Base-by-base conservation (phyloP, 2,797 vertebrate genomes). In the Catharus ustulatus region DNA sequence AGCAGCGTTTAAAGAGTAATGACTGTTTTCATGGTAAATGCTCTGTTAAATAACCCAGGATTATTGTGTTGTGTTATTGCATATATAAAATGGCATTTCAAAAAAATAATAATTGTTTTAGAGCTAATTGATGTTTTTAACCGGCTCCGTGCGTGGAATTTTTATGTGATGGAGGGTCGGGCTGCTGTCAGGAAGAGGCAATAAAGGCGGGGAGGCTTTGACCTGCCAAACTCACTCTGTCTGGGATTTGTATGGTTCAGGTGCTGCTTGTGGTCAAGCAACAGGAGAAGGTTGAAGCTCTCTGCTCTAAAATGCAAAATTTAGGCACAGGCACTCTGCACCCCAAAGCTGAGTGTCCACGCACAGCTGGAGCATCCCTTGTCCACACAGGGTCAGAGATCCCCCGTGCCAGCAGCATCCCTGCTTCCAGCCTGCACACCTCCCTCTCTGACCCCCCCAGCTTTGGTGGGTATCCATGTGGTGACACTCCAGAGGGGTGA, bases 31-130 rank as follows among this genome's bases (percentile, higher is more conserved):
- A 97, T 95, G 95, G 97, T 95, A 98, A 98, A 98, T 97, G 97
- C 97, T 97, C 97, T 95, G 97, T 97, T 98, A 98, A 98, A 98
- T 98, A 98, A 98, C 97, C 97, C 96, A 69, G 97, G 97, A 97
- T 97, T 97, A 97, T 97, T 98, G 97, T 97, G 97, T 97, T 97
- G 87, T 96, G 97, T 95, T 97, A 97, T 96, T 97, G 97, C 97
- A 96, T 96, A 97, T 97, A 97, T 97, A 97, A 97, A 98, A 97
- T 89, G 94, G 93, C 97, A 97, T 98, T 98, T 98, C 95, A 96
- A 97, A 97, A 97, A 93, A 98, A 98, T 97, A 98, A 98, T 98
- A 97, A 98, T 98, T 98, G 97, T 97, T 98, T 97, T 97, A 96
- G 93, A 97, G 96, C 96, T 98, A 98, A 98, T 98, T 97, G 97